Evolutionary conservation across 2,797 vertebrate genomes (phyloP), one percentile per base, ranked within the genome.

Genomic region (Macroramphosus scolopax): DNA sequence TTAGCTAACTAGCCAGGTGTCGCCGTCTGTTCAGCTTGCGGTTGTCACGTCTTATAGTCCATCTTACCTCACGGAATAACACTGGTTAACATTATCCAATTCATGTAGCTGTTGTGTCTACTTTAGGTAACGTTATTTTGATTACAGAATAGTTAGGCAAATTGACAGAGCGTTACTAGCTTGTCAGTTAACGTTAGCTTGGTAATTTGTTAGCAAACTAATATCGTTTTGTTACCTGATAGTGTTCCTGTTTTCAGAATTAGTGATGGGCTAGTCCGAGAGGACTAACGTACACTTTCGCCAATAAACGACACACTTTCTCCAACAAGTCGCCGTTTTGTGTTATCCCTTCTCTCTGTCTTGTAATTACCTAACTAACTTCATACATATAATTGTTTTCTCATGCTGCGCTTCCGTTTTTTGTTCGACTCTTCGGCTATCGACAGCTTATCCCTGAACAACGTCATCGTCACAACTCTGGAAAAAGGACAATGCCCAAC

Each of bases 341-440:
- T 20, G 7, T 7, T 6, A 4, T 38, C 12, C 2, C 11, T 37
- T 41, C 2, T 32, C 30, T 13, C 2, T 32, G 30, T 13, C 12
- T 14, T 14, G 30, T 11, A 13, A 32, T 14, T 26, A 3, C 8
- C 43, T 15, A 6, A 67, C 35, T 28, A 80, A 72, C 52, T 75
- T 76, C 61, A 48, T 0, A 38, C 35, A 59, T 28, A 39, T 17
- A 10, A 29, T 26, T 41, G 52, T 40, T 14, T 12, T 7, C 44
- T 40, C 58, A 55, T 48, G 26, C 39, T 63, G 32, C 14, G 38
- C 65, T 80, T 82, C 78, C 79, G 74, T 18, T 64, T 60, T 25
- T 63, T 57, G 83, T 64, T 85, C 75, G 79, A 84, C 38, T 39
- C 25, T 0, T 73, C 75, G 8, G 33, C 1, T 15, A 44, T 81